Evolutionary conservation across 2,888 invertebrate genomes (phyloP), one percentile per base, ranked within the genome.

Genomic region (Isoperla grammatica): DNA sequence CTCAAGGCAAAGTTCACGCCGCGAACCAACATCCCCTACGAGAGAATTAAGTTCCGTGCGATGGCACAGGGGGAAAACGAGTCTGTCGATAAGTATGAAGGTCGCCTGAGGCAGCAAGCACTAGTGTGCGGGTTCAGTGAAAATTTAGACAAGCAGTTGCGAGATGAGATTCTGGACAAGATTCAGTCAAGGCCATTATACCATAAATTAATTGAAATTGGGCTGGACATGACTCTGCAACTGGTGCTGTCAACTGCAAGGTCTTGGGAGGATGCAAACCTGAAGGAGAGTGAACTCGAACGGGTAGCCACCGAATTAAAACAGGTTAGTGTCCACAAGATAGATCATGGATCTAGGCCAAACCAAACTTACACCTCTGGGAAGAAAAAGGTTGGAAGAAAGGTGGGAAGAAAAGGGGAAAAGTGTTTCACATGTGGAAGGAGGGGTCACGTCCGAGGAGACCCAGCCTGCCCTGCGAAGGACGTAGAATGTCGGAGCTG

Each of bases 261-360:
- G 23, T 19, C 48, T n/a, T 19, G 23, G 48, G 48, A 48, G 48
- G 48, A 48, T 22, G 48, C 23, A 6, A 48, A 48, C 22, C 48
- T 12, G 20, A 19, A 48, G 22, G 48, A 48, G 11, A 6, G 29
- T 29, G 29, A 29, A 29, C 29, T 29, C 5, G 5, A 29, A 29
- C 29, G 29, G 5, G 29, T 29, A 29, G 29, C 29, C 5, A 29
- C 29, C 29, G 29, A 29, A 8, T 29, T n/a, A 8, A 29, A 8
- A 8, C 29, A 29, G 29, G 29, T 29, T 8, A 29, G 29, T 29
- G 29, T 29, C 4, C 4, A 29, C 29, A 29, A 8, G 8, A 29
- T 6, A 29, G 29, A 29, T 29, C 29, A 29, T 6, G 29, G 29
- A 29, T 29, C 29, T 19, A 35, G 22, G 9, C 15, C 49, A 6